phyloP scores from a whole-genome alignment of 1,140 invertebrate genomes.

The Zaprionus nigranus region DNA sequence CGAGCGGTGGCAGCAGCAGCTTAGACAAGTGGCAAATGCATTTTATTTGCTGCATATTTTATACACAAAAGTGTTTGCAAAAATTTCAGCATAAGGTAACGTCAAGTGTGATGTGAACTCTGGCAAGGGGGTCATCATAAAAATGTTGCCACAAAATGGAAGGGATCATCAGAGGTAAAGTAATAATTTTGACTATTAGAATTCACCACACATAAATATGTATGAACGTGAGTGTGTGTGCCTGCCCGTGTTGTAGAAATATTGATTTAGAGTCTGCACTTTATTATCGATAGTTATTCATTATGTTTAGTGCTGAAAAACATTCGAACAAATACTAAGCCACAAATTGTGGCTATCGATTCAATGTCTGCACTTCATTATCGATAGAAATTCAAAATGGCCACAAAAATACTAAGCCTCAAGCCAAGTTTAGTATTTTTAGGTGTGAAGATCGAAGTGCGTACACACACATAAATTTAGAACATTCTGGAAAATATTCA shows the following conservation, averaged over 20 bases:
- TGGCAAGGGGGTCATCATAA: constrained; percentile 37
- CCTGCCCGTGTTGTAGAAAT: not conserved
- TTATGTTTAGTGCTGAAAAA: not conserved
- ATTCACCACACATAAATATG: constrained; percentile 3
- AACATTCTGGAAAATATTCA: constrained; percentile 8
- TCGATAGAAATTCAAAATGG: not conserved
- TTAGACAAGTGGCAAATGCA: constrained; percentile 63
- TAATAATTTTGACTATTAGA: constrained; percentile 9
- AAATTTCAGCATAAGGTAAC: constrained; percentile 50
- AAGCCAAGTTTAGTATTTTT: not conserved
- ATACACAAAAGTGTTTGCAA: constrained; percentile 27
- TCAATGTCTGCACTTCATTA: not conserved
- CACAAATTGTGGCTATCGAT: not conserved
- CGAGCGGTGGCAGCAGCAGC: not conserved
- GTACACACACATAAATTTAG: not conserved
- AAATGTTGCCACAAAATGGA: constrained; percentile 29
- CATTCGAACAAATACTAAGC: not conserved
- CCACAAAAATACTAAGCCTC: not conserved
- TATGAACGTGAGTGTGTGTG: not conserved
- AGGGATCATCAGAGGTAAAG: constrained; percentile 1
- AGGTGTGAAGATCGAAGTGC: not conserved
- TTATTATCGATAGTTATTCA: not conserved
- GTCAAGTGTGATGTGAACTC: constrained; percentile 51
- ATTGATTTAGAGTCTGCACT: not conserved
- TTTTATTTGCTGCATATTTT: constrained; percentile 72